These are phyloP conservation scores for Batillaria attramentaria DNA, from an alignment of 1,140 invertebrate species.

Conservation along the genomic window DNA sequence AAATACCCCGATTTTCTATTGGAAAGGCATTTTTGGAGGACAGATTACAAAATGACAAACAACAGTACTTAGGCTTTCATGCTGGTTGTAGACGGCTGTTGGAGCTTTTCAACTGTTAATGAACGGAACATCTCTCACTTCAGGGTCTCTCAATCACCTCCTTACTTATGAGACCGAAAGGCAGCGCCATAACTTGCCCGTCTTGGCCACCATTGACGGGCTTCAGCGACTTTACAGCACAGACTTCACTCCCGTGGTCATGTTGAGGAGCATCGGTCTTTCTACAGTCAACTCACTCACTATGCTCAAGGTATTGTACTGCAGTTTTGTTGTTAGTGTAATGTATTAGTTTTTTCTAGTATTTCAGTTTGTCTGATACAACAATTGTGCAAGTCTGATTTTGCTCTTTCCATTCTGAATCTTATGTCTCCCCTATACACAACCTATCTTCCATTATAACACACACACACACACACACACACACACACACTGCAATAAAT, in stretches of 20 bases:
- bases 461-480: no score
- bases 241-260: constrained; percentile 83
- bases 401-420: not conserved
- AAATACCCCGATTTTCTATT: no score
- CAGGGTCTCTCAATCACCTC: constrained; percentile 77
- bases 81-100: no score
- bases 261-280: constrained; percentile 87
- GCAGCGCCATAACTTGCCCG: constrained; percentile 90
- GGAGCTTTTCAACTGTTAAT: no score
- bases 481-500: no score
- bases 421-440: not conserved
- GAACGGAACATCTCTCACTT: not conserved
- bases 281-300: constrained; percentile 85
- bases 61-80: no score
- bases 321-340: not conserved
- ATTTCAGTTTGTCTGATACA: not conserved
- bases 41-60: no score
- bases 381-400: no score
- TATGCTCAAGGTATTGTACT: constrained; percentile 83
- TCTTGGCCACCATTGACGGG: constrained; percentile 89
- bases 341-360: not conserved
- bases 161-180: constrained; percentile 87
- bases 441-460: not conserved
- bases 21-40: no score
- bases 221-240: constrained; percentile 89